phyloP scores from a whole-genome alignment of 2,888 invertebrate genomes.

The Hanleya hanleyi region DNA sequence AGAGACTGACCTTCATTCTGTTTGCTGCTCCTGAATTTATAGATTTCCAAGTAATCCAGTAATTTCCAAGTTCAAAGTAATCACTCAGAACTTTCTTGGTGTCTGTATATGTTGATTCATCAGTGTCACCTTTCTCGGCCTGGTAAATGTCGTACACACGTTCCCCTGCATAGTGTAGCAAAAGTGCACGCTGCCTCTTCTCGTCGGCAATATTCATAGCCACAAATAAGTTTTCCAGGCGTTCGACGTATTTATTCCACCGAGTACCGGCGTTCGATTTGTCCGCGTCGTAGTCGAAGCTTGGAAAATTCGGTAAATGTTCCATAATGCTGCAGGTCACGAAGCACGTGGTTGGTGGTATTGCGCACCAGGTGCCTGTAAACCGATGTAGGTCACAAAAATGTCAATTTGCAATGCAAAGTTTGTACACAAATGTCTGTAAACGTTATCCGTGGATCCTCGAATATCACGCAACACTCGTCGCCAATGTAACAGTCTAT shows the following conservation, averaged over 20 bases:
- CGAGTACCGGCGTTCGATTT: not conserved
- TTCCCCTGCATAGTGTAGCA: not conserved
- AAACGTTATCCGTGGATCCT: too few relatives aligned
- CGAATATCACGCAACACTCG: too few relatives aligned
- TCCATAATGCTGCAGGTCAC: not conserved
- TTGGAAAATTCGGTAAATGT: not conserved
- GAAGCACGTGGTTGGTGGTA: too few relatives aligned
- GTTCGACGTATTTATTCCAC: not conserved
- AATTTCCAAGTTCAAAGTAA: not conserved
- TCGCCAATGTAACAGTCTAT: too few relatives aligned
- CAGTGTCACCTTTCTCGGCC: not conserved
- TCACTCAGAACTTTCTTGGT: not conserved
- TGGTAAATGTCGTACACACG: not conserved
- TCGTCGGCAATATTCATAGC: not conserved
- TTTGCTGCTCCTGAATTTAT: constrained; percentile 34
- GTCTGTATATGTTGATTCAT: not conserved
- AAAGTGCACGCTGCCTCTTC: constrained; percentile 1
- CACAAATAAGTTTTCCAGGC: constrained; percentile 3
- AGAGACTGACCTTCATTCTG: constrained; percentile 32
- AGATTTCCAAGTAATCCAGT: constrained; percentile 35
- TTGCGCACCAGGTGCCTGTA: too few relatives aligned
- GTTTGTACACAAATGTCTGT: too few relatives aligned
- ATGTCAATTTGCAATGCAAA: too few relatives aligned
- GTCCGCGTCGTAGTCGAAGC: not conserved
- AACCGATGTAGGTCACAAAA: too few relatives aligned